phyloP scores from a whole-genome alignment of 2,888 invertebrate species.

The Microplitis deprimator region DNA sequence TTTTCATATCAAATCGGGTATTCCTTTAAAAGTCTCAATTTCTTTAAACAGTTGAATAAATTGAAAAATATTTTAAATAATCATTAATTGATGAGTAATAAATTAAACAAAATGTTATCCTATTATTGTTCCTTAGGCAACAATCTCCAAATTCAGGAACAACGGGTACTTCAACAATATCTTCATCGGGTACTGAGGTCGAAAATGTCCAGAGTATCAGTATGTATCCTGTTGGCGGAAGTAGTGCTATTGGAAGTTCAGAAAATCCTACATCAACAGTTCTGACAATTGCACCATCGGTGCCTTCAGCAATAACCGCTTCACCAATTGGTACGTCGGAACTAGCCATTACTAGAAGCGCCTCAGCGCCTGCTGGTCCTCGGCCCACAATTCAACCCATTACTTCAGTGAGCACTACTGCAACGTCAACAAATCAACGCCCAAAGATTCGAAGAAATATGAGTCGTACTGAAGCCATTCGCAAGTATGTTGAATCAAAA shows the following conservation, averaged over 20 bases:
- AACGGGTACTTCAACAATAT: slow-evolving; percentile 65
- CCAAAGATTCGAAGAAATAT: slow-evolving; percentile 73
- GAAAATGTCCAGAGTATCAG: slow-evolving; percentile 61
- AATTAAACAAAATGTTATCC: slow-evolving; percentile 3
- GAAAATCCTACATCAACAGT: slow-evolving; percentile 56
- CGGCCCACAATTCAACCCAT: slow-evolving; percentile 63
- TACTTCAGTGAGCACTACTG: slow-evolving; percentile 65
- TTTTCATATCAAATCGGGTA: too few species aligned
- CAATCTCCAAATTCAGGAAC: slow-evolving; percentile 71
- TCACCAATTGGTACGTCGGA: slow-evolving; percentile 62
- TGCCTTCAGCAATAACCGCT: slow-evolving; percentile 49
- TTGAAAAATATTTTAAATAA: not conserved
- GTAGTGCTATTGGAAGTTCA: slow-evolving; percentile 48
- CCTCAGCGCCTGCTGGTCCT: slow-evolving; percentile 63
- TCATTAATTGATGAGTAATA: not conserved
- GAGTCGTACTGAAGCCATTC: slow-evolving; percentile 69
- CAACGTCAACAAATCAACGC: slow-evolving; percentile 70
- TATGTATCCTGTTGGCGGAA: slow-evolving; percentile 62
- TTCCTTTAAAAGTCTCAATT: too few species aligned
- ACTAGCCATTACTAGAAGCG: slow-evolving; percentile 66
- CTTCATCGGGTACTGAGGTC: slow-evolving; percentile 62
- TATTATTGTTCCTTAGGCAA: slow-evolving; percentile 62
- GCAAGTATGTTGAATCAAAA: slow-evolving; percentile 64
- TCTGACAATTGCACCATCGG: slow-evolving; percentile 50
- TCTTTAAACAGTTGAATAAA: too few species aligned